These are phyloP conservation scores for Sitta europaea DNA, from an alignment of 2,113 vertebrate genomes.

Conservation along the genomic window DNA sequence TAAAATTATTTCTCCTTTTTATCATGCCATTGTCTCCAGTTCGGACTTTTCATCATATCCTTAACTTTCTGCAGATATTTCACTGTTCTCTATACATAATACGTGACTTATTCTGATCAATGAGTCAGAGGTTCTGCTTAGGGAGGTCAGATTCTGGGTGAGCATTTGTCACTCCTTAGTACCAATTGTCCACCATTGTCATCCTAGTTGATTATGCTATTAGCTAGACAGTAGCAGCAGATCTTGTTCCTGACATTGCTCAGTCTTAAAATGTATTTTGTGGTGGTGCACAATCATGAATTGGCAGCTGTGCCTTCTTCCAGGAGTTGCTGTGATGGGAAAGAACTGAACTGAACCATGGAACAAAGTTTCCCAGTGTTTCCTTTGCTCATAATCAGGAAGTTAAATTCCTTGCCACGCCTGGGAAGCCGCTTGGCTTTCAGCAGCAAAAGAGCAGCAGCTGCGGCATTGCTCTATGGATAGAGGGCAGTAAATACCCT, in stretches of 20 bases:
- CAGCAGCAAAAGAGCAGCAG: not conserved
- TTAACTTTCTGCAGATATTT: not conserved
- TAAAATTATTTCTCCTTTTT: not conserved
- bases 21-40: not conserved
- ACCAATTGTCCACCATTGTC: not conserved
- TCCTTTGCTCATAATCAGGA: not conserved
- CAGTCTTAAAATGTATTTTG: not conserved
- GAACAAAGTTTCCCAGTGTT: conserved; percentile 15
- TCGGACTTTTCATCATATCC: not conserved
- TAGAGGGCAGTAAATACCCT: not conserved
- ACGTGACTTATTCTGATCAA: not conserved
- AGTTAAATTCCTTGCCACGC: not conserved
- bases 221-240: not conserved
- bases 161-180: not conserved
- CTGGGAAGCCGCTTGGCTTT: conserved; percentile 10
- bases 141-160: not conserved
- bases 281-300: not conserved
- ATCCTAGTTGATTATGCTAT: not conserved
- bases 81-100: not conserved
- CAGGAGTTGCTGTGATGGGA: not conserved
- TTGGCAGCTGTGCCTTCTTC: not conserved
- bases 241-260: not conserved
- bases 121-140: not conserved
- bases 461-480: not conserved
- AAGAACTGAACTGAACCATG: not conserved